Evolutionary conservation across 2,888 invertebrate genomes (phyloP), one percentile per base, ranked within the genome.

Genomic region (Scaptomyza polygonia): DNA sequence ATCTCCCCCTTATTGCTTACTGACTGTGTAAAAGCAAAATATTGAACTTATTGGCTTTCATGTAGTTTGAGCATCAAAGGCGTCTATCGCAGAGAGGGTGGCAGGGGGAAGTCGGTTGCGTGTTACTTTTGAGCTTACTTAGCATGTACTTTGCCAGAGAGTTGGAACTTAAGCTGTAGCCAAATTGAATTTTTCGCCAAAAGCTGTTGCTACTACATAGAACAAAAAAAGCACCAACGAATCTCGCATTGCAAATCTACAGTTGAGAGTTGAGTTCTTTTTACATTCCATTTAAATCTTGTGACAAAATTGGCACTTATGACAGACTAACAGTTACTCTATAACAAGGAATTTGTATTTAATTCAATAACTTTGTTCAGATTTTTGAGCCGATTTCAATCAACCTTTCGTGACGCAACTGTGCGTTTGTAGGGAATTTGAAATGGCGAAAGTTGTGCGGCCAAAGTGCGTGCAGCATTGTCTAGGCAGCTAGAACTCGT

Each of bases 1-100:
- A 4, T 3, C 14, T 6, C 5, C 25, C 25, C 5, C 25, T 25
- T 5, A 25, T 5, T 30, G 16, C 12, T 5, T 5, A 12, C 30
- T 8, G 11, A 82, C 69, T 79, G 65, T 71, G 74, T 67, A 84
- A 86, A 80, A 82, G 72, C 81, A 86, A 86, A 88, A 84, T 88
- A 82, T 88, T 88, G 88, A 84, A 88, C 83, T 88, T 84, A 84
- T 84, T 84, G 88, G 83, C 83, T 84, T 88, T 88, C 75, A 69
- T 86, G 77, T 77, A 86, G 82, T 83, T 87, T 68, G 66, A 66
- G 86, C 87, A 56, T 63, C 62, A 82, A 85, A 81, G 81, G 85
- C 81, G 81, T 77, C 71, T 84, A 70, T 67, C 49, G 58, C 47
- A 48, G 59, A 18, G 42, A n/a, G n/a, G n/a, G n/a, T n/a, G 21